These are phyloP conservation scores for Conus canariensis DNA, from an alignment of 2,888 invertebrate species.

Conservation along the genomic window DNA sequence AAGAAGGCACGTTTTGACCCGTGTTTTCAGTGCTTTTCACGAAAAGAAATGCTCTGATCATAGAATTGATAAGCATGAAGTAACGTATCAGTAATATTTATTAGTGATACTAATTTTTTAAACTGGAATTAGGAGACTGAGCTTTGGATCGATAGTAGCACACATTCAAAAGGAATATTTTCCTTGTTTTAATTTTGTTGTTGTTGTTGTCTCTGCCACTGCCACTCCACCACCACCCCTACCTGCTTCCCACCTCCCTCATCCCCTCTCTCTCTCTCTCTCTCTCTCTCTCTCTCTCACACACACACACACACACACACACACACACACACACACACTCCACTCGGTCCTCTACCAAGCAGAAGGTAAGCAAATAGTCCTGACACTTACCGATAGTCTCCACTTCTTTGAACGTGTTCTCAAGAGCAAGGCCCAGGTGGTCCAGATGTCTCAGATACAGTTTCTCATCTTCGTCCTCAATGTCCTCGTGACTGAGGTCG, in stretches of 20 bases:
- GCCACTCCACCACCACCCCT: neutral
- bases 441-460: constrained; percentile 22
- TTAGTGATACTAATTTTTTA: too few relatives aligned
- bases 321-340: constrained; percentile 13
- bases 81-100: too few relatives aligned
- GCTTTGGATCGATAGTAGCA: too few relatives aligned
- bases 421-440: constrained; percentile 17
- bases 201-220: too few relatives aligned
- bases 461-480: constrained; percentile 14
- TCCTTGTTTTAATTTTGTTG: too few relatives aligned
- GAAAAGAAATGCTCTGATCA: too few relatives aligned
- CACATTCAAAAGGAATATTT: too few relatives aligned
- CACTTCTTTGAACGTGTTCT: constrained; percentile 30
- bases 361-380: neutral
- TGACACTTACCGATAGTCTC: constrained; percentile 23
- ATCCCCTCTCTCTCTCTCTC: neutral
- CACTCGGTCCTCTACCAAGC: neutral
- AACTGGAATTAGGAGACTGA: too few relatives aligned
- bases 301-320: neutral
- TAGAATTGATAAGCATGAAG: too few relatives aligned
- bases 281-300: neutral
- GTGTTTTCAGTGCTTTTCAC: too few relatives aligned
- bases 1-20: too few relatives aligned
- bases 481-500: neutral
- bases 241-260: neutral